A percentile compares a stretch with the other conserved stretches of the same genome.
phyloP scores from a whole-genome alignment of 2,888 invertebrate species.

The Oscheius myriophilus region DNA sequence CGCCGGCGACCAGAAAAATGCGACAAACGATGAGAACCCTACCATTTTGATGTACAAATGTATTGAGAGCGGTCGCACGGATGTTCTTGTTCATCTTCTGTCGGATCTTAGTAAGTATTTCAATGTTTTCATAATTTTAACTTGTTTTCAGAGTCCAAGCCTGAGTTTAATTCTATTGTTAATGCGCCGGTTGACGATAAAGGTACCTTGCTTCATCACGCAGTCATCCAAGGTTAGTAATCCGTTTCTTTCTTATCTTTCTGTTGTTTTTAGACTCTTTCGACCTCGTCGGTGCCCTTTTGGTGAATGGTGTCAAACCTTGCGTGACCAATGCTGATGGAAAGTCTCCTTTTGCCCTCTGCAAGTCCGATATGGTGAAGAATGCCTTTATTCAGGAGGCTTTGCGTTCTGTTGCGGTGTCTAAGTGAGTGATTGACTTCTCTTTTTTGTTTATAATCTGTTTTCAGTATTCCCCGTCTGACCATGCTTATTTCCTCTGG shows the following conservation, averaged over 20 bases:
- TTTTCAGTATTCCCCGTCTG: conserved; percentile 11
- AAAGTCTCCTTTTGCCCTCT: conserved; percentile 75
- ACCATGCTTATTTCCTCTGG: conserved; percentile 6
- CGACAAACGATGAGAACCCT: conserved; percentile 32
- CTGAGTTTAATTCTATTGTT: conserved; percentile 53
- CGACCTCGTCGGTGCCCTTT: conserved; percentile 75
- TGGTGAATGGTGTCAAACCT: conserved; percentile 77
- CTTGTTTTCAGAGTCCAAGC: conserved; percentile 44
- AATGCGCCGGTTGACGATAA: conserved; percentile 64
- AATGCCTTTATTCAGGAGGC: conserved; percentile 77
- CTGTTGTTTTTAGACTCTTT: conserved; percentile 46
- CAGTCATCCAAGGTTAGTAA: conserved; percentile 58
- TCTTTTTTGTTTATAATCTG: conserved; percentile 3
- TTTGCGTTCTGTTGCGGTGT: conserved; percentile 77
- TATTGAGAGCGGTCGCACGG: conserved; percentile 59
- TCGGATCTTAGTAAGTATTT: conserved; percentile 53
- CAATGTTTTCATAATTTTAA: background rate
- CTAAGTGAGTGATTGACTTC: conserved; percentile 73
- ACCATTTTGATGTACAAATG: conserved; percentile 49
- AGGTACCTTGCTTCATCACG: conserved; percentile 72
- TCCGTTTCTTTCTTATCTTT: background rate
- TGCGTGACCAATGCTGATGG: conserved; percentile 76
- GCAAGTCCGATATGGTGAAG: conserved; percentile 72
- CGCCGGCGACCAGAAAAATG: background rate
- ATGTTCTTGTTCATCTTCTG: conserved; percentile 61